Evolutionary conservation across 2,888 invertebrate genomes (phyloP).

Genomic region (Tiphia femorata): DNA sequence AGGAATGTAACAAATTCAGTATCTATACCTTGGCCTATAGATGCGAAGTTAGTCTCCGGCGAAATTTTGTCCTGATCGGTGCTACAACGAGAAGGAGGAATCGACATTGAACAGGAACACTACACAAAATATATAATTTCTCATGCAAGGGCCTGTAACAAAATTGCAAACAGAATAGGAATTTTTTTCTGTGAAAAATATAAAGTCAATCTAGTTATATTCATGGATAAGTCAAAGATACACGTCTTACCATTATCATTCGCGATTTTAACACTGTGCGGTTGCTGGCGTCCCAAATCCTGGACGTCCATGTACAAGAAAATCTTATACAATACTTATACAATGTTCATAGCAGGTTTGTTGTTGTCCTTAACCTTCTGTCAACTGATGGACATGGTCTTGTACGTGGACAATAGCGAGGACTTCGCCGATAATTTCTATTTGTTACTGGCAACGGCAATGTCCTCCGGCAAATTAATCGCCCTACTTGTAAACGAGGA

Average conservation of each 20-base stretch:
- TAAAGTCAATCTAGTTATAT: too few species aligned
- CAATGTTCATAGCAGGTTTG: conserved; percentile 11
- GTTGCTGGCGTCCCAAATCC: conserved; percentile 26
- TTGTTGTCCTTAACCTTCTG: background rate
- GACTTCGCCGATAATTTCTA: conserved; percentile 30
- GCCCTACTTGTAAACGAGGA: background rate
- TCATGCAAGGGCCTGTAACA: too few species aligned
- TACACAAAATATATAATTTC: too few species aligned
- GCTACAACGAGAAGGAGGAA: too few species aligned
- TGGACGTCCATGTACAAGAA: conserved; percentile 22
- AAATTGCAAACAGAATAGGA: too few species aligned
- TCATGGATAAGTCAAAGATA: background rate
- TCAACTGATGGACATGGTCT: conserved; percentile 25
- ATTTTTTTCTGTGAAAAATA: too few species aligned
- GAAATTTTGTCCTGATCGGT: too few species aligned
- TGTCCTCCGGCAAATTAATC: conserved; percentile 17
- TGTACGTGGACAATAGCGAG: conserved; percentile 22
- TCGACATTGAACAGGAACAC: too few species aligned
- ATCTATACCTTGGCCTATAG: too few species aligned
- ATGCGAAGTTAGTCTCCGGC: too few species aligned
- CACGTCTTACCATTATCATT: background rate
- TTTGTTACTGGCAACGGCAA: conserved; percentile 5
- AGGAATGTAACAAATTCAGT: too few species aligned
- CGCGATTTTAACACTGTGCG: background rate
- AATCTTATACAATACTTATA: conserved; percentile 22